phyloP scores from a whole-genome alignment of 2,113 vertebrate genomes.

The Odontesthes bonariensis region DNA sequence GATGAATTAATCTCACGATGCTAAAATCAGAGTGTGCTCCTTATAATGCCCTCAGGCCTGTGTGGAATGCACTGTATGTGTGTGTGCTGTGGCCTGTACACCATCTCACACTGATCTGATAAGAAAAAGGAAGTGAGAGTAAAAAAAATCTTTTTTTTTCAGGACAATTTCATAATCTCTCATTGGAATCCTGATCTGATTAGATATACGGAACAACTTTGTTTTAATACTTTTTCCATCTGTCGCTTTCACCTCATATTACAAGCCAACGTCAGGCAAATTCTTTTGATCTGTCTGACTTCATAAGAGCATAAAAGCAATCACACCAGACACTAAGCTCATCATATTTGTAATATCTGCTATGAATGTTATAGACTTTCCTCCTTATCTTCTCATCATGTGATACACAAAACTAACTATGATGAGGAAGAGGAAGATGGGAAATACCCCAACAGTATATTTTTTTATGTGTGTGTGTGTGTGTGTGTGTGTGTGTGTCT shows the following conservation, averaged over 20 bases:
- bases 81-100: background rate
- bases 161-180: conserved; percentile 37
- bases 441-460: conserved; percentile 4
- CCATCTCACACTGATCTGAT: conserved; percentile 29
- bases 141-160: conserved; percentile 10
- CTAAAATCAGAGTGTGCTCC: too few species aligned
- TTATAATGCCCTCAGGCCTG: too few species aligned
- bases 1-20: too few species aligned
- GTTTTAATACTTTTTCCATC: conserved; percentile 9
- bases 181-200: conserved; percentile 24
- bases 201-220: background rate
- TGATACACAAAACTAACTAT: background rate
- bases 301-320: background rate
- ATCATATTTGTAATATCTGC: background rate
- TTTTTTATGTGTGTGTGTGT: conserved; percentile 3
- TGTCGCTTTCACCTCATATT: background rate
- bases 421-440: conserved; percentile 15
- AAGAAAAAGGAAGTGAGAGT: conserved; percentile 9
- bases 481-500: conserved; percentile 15
- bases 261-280: background rate
- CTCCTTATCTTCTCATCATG: background rate
- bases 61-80: too few species aligned
- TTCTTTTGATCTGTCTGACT: background rate
- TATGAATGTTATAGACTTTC: background rate
- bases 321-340: background rate